These are phyloP conservation scores for Caenorhabditis uteleia DNA, from an alignment of 2,888 invertebrate species.

Conservation along the genomic window DNA sequence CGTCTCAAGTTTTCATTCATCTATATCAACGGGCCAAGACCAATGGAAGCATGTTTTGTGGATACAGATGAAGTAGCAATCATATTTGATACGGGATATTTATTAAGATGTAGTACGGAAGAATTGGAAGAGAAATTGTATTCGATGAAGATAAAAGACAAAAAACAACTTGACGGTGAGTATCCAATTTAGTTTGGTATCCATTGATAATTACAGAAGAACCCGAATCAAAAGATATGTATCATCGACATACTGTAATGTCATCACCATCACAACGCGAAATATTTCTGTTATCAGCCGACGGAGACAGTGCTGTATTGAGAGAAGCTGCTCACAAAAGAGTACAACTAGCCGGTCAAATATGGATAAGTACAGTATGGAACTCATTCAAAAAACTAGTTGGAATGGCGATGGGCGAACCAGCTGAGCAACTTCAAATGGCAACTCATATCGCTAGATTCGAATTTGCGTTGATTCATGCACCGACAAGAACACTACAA, in stretches of 20 bases:
- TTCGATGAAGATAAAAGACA: constrained; percentile 19
- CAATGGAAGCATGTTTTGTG: constrained; percentile 42
- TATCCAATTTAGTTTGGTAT: too few relatives aligned
- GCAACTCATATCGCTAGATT: constrained; percentile 46
- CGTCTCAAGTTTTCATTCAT: constrained; percentile 10
- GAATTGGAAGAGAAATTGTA: constrained; percentile 38
- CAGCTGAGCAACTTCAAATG: constrained; percentile 50
- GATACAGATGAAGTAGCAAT: constrained; percentile 48
- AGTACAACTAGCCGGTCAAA: constrained; percentile 38
- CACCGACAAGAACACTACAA: constrained; percentile 49
- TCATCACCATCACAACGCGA: constrained; percentile 40
- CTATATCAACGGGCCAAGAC: constrained; percentile 37
- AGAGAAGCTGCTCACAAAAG: constrained; percentile 44
- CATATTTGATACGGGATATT: constrained; percentile 42
- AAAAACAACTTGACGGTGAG: constrained; percentile 11
- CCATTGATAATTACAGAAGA: constrained; percentile 2
- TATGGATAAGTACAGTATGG: constrained; percentile 50
- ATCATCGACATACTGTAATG: constrained; percentile 36
- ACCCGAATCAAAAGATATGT: constrained; percentile 22
- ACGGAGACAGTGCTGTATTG: constrained; percentile 36
- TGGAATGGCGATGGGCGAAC: constrained; percentile 57
- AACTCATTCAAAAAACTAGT: constrained; percentile 45
- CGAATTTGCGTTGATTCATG: constrained; percentile 44
- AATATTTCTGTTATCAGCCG: constrained; percentile 44
- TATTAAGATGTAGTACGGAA: constrained; percentile 31